Base-by-base conservation (phyloP, 2,888 invertebrate species). In the Acanthacorydalis orientalis region DNA sequence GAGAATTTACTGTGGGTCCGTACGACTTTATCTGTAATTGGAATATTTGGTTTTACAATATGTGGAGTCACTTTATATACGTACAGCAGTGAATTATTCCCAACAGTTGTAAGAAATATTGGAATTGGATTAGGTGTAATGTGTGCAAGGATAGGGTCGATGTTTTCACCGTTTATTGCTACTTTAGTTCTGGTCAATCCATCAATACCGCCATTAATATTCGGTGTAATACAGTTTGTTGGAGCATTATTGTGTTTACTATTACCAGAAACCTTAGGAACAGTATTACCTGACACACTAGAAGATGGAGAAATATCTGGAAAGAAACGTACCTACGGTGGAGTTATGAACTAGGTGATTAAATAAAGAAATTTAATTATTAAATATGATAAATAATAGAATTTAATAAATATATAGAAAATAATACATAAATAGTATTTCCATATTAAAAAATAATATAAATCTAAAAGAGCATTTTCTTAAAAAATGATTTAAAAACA, bases 101-200 rank as follows among this genome's bases (percentile, higher is more conserved):
- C 92, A 0, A 92, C 92, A 0, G 83, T 89, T 2, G 80, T 90
- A 0, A 73, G 92, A 32, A 91, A 90, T 59, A 80, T 84, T 38
- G 91, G 88, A 0, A 79, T 92, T 48, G 92, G 92, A 1, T 69
- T 84, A 3, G 80, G 87, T 31, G 90, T 90, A 0, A 85, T 88
- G 69, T 77, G 82, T 50, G 90, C 90, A 37, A 37, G 37, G 37
- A 12, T 12, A 49, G 92, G 92, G 7, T 88, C 89, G 0, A 86
- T 91, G 73, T 55, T 80, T 4, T 87, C 91, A 1, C 90, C 91
- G 0, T 85, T 85, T 56, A 75, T 91, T 1, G 81, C 83, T 1
- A 75, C 80, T 12, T 60, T 86, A 31, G 68, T 67, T 15, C 61
- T 65, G 33, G 67, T 75, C 1, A 64, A 67, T 48, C 59, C 64